Evolutionary conservation across 1,140 invertebrate species (phyloP).

Genomic region (Paraescarpia echinospica): DNA sequence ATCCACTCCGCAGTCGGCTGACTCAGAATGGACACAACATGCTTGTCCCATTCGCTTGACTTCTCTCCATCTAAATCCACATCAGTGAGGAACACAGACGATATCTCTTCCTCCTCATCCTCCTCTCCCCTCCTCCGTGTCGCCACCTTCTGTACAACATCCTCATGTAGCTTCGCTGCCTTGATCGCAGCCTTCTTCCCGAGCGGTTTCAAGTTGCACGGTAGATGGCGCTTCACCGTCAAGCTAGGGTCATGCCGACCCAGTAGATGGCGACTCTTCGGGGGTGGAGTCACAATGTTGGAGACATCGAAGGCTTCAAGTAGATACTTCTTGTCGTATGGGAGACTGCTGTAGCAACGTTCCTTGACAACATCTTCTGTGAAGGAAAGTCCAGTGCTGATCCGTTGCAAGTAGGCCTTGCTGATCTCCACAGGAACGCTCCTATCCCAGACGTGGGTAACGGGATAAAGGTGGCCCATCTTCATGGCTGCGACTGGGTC

Average conservation of each 20-base stretch:
- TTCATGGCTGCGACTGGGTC: neutral
- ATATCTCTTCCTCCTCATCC: constrained; percentile 31
- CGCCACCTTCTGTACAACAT: constrained; percentile 43
- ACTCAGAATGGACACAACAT: constrained; percentile 46
- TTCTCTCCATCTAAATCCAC: neutral
- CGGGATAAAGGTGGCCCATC: neutral
- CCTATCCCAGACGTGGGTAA: no score
- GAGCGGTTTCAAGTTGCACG: constrained; percentile 37
- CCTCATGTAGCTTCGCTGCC: constrained; percentile 36
- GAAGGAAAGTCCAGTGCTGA: constrained; percentile 45
- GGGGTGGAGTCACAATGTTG: constrained; percentile 36
- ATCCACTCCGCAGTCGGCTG: constrained; percentile 50
- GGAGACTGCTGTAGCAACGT: constrained; percentile 50
- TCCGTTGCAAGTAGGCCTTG: constrained; percentile 44
- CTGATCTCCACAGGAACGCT: constrained; percentile 19
- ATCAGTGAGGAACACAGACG: constrained; percentile 3
- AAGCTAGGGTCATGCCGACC: constrained; percentile 46
- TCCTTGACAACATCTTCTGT: constrained; percentile 52
- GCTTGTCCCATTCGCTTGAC: constrained; percentile 47
- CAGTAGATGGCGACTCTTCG: constrained; percentile 32
- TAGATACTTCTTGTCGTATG: constrained; percentile 53
- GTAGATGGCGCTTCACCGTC: constrained; percentile 42
- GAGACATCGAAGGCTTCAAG: constrained; percentile 40
- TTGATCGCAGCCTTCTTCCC: neutral
- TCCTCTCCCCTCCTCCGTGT: constrained; percentile 41